Evolutionary conservation across 2,888 invertebrate genomes (phyloP), one percentile per base, ranked within the genome.

Genomic region (Orchesella flavescens): DNA sequence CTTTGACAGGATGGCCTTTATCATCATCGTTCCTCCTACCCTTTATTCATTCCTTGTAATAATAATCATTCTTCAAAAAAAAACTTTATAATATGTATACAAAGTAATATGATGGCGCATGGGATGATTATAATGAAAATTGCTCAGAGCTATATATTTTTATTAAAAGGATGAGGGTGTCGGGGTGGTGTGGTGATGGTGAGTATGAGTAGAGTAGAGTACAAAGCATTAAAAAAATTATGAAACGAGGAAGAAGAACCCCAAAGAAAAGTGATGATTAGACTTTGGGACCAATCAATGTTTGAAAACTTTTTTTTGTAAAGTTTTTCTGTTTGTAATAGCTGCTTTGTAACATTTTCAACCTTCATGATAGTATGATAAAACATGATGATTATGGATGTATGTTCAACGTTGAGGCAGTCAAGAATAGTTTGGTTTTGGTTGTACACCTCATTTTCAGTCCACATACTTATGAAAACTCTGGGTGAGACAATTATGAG

Each of bases 1-100:
- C 72, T 79, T 79, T 79, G 79, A 79, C 79, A 79, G 71, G 72
- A 79, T 72, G 72, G 63, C 79, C 79, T 63, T 79, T 79, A 71
- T 79, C 78, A 71, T 53, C 46, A 13, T 9, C 9, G 46, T 13
- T 46, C n/a, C 44, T 21, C 49, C 59, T 21, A 44, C 63, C 77
- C 46, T 69, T 69, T 59, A 19, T 68, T 77, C 57, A 15, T 57
- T 43, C 53, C 79, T 43, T 53, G 55, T 79, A 65, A 65, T 65
- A 79, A 79, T 79, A 55, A 79, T 69, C 79, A 79, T 79, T 24
- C 69, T 69, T 69, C 77, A 78, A 71, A 61, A 59, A 74, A 66
- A 44, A 78, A 55, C 63, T 74, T 74, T 74, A 74, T 34, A 34
- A 34, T 34, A 34, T 34, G 7, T 7, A 7, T 34, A 34, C 34